Evolutionary conservation across 2,113 vertebrate genomes (phyloP).

Genomic region (Rhodinocichla rosea): DNA sequence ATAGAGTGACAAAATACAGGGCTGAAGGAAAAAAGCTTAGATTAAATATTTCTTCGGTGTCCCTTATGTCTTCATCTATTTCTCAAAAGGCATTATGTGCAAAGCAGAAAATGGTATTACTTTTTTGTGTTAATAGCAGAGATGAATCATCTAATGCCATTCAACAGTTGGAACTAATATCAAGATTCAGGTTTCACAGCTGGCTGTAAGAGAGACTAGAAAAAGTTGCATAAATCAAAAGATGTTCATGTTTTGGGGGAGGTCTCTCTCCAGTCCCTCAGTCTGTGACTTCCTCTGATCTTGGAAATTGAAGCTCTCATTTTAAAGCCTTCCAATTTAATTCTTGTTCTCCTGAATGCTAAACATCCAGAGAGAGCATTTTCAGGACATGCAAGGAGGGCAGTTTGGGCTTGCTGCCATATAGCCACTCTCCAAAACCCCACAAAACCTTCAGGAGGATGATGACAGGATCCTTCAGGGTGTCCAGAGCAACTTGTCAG

Average conservation of each 20-base stretch:
- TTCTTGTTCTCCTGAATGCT: not conserved
- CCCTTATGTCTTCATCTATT: slow-evolving; percentile 55
- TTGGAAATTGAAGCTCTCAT: not conserved
- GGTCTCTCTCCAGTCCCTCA: not conserved
- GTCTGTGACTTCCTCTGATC: not conserved
- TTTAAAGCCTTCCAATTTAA: not conserved
- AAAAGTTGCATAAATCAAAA: not conserved
- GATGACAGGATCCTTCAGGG: not conserved
- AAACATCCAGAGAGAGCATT: not conserved
- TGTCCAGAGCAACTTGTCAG: not conserved
- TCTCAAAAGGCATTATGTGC: slow-evolving; percentile 52
- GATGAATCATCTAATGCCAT: slow-evolving; percentile 34
- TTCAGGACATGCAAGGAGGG: not conserved
- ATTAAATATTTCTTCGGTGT: slow-evolving; percentile 42
- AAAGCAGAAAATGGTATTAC: slow-evolving; percentile 50
- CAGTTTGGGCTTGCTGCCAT: not conserved
- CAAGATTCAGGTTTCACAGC: not conserved
- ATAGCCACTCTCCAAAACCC: not conserved
- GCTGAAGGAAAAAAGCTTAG: not conserved
- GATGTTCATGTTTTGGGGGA: not conserved
- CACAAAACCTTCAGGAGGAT: not conserved
- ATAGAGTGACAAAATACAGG: not conserved
- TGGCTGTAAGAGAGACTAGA: not conserved
- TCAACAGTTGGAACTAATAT: slow-evolving; percentile 16
- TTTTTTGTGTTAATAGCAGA: slow-evolving; percentile 38